Conservation (phyloP, 2,888 invertebrate genomes). For the Sipunculus nudus region DNA sequence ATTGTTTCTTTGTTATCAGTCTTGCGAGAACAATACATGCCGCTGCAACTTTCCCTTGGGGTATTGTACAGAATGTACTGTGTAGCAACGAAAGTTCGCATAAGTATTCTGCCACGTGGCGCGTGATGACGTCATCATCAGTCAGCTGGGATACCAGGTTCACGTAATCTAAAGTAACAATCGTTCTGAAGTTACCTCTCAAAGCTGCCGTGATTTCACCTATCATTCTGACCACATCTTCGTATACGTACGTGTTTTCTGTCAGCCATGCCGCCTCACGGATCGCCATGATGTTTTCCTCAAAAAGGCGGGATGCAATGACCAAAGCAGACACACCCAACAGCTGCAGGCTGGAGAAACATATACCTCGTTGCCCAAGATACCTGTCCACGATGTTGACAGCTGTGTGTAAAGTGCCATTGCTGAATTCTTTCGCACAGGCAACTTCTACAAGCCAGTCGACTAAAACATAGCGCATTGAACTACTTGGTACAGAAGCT, state of each 20-base stretch:
- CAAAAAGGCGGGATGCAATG: constrained; percentile 60
- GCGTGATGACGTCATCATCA: constrained; percentile 38
- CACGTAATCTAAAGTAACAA: constrained; percentile 52
- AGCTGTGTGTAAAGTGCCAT: constrained; percentile 57
- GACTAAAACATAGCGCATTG: constrained; percentile 64
- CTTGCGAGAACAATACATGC: constrained; percentile 55
- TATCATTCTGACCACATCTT: constrained; percentile 65
- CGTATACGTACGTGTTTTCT: constrained; percentile 64
- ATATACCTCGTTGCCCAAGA: constrained; percentile 48
- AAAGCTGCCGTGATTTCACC: constrained; percentile 61
- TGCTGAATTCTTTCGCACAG: constrained; percentile 61
- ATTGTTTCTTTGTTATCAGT: constrained; percentile 50
- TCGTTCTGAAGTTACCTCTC: constrained; percentile 53
- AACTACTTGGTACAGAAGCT: constrained; percentile 53
- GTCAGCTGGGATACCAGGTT: constrained; percentile 49
- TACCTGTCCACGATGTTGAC: constrained; percentile 61
- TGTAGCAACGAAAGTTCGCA: constrained; percentile 61
- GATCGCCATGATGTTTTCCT: constrained; percentile 62
- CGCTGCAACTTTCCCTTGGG: constrained; percentile 57
- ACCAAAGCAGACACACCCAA: constrained; percentile 64
- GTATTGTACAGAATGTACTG: constrained; percentile 59
- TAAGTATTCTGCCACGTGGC: constrained; percentile 55
- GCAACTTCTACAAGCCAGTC: constrained; percentile 66
- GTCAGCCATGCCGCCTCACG: constrained; percentile 65
- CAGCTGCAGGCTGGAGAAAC: constrained; percentile 57